These are phyloP conservation scores for Elymnias hypermnestra DNA, from an alignment of 1,140 invertebrate species.

Conservation along the genomic window DNA sequence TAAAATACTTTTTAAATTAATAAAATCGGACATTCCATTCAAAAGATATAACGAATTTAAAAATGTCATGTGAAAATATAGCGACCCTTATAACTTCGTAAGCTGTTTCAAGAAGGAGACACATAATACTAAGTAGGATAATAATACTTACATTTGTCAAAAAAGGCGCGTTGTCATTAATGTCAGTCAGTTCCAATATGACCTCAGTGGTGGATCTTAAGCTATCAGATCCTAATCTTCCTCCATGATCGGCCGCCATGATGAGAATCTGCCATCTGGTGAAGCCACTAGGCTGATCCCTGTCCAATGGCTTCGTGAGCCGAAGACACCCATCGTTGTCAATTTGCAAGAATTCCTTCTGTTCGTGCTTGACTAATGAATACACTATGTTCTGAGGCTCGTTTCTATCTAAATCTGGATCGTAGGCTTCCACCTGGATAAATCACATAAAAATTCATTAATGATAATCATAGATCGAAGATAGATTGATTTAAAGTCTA, in stretches of 20 bases:
- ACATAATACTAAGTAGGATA: too few species aligned
- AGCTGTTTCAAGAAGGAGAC: neutral
- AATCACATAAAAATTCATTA: too few species aligned
- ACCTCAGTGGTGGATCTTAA: conserved; percentile 81
- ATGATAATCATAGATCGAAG: too few species aligned
- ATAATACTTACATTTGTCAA: conserved; percentile 82
- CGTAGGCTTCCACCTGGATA: conserved; percentile 85
- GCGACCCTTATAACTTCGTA: too few species aligned
- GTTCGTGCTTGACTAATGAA: conserved; percentile 82
- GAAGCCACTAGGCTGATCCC: conserved; percentile 90
- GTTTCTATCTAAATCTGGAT: conserved; percentile 88
- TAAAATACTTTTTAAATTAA: too few species aligned
- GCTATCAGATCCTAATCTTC: conserved; percentile 72
- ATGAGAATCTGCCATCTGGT: conserved; percentile 90
- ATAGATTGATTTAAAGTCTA: too few species aligned
- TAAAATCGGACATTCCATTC: too few species aligned
- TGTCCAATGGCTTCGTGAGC: conserved; percentile 87
- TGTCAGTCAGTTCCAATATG: conserved; percentile 86
- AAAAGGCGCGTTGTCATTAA: conserved; percentile 94
- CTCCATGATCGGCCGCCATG: conserved; percentile 87
- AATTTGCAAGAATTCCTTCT: conserved; percentile 82
- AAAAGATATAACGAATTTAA: too few species aligned
- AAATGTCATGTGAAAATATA: too few species aligned
- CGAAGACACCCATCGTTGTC: conserved; percentile 85
- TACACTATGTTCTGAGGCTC: conserved; percentile 88